Evolutionary conservation across 2,113 vertebrate species (phyloP).

Genomic region (Boulengeromyrus knoepffleri): DNA sequence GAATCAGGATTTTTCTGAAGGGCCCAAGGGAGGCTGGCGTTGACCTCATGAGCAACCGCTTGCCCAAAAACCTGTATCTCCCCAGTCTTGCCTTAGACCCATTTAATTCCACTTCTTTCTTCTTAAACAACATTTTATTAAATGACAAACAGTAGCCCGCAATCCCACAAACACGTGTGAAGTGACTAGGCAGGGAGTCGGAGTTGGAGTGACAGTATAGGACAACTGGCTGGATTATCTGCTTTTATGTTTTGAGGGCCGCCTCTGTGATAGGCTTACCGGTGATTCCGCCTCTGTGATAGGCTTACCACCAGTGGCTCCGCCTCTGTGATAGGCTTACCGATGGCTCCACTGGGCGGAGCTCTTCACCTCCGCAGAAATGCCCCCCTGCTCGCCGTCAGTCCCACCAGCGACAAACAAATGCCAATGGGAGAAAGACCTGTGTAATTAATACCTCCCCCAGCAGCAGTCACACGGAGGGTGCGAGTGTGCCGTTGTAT

Average conservation of each 20-base stretch:
- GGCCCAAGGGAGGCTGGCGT: background rate
- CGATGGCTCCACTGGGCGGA: conserved; percentile 45
- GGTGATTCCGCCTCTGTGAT: conserved; percentile 32
- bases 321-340: conserved; percentile 24
- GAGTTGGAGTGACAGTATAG: conserved; percentile 48
- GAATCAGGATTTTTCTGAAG: background rate
- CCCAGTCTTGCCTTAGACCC: background rate
- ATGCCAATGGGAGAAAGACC: background rate
- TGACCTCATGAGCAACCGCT: background rate
- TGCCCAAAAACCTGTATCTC: background rate
- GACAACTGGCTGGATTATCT: conserved; percentile 48
- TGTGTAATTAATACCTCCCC: conserved; percentile 11
- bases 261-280: background rate
- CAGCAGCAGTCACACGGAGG: background rate
- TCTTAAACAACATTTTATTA: background rate
- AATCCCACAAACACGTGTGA: background rate
- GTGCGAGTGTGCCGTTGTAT: background rate
- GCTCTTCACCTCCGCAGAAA: conserved; percentile 35
- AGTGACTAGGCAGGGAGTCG: conserved; percentile 42
- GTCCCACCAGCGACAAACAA: background rate
- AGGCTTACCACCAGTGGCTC: background rate
- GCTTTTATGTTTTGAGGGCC: conserved; percentile 52
- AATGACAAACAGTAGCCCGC: background rate
- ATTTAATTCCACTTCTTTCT: background rate
- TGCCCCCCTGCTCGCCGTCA: conserved; percentile 39